Conservation (phyloP, 2,888 invertebrate genomes). For the Cephus nigrinus region DNA sequence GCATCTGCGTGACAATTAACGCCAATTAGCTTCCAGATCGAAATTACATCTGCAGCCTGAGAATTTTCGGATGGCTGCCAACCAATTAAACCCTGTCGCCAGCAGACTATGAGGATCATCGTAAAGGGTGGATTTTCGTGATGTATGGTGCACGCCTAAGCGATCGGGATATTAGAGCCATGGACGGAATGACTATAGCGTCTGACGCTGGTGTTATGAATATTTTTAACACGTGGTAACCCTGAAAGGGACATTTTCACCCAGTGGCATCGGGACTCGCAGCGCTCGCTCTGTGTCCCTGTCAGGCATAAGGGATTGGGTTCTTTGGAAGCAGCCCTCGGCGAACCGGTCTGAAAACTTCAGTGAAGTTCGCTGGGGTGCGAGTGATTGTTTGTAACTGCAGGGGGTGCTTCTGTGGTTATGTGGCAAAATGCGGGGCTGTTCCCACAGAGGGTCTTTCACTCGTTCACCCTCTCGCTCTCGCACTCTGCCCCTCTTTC, state of each 20-base stretch:
- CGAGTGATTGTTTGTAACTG: constrained; percentile 48
- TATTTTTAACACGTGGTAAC: background rate
- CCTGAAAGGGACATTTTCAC: constrained; percentile 2
- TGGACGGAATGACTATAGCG: background rate
- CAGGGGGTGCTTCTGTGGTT: constrained; percentile 41
- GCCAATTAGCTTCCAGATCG: background rate
- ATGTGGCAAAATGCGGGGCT: constrained; percentile 43
- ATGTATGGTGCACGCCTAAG: background rate
- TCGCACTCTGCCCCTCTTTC: constrained; percentile 13
- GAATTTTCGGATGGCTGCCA: background rate
- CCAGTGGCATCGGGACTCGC: background rate
- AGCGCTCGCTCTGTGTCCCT: background rate
- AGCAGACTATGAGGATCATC: background rate
- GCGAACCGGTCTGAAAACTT: constrained; percentile 6
- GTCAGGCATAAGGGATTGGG: constrained; percentile 26
- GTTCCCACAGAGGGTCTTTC: constrained; percentile 36
- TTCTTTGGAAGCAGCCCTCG: constrained; percentile 31
- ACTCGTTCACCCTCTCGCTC: constrained; percentile 10
- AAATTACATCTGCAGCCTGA: background rate
- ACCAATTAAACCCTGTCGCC: background rate
- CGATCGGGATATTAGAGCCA: background rate
- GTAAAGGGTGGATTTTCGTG: background rate
- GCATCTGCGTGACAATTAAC: background rate
- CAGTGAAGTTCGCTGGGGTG: constrained; percentile 5
- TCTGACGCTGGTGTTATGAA: background rate